Conservation (phyloP, 2,888 invertebrate genomes). For the Andrena hattorfiana region DNA sequence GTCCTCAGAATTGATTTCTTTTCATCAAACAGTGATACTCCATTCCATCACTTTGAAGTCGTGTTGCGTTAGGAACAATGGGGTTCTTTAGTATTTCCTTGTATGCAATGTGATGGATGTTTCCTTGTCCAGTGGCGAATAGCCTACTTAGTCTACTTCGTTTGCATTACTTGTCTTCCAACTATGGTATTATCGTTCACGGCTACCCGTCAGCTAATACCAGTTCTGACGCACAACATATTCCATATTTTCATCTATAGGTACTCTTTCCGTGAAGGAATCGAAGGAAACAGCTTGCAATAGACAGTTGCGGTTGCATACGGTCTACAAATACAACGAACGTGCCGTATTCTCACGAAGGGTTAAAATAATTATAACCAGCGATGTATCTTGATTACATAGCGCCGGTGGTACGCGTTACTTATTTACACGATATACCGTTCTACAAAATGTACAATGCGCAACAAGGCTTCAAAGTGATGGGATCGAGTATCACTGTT, state of each 20-base stretch:
- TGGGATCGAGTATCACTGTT: neutral
- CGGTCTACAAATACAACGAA: neutral
- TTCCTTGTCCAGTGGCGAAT: too few species aligned
- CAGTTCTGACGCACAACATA: neutral
- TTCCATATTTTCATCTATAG: neutral
- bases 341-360: constrained; percentile 23
- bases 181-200: too few species aligned
- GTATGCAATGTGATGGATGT: too few species aligned
- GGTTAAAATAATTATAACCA: constrained; percentile 25
- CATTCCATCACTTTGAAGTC: neutral
- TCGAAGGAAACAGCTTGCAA: neutral
- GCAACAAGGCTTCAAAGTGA: neutral
- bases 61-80: too few species aligned
- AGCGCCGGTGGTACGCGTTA: neutral
- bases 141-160: too few species aligned
- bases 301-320: neutral
- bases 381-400: constrained; percentile 26
- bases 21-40: neutral
- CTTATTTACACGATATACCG: constrained; percentile 25
- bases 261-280: neutral
- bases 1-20: neutral
- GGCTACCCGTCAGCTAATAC: too few species aligned
- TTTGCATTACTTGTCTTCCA: too few species aligned
- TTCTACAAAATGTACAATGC: neutral
- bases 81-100: too few species aligned